phyloP scores from a whole-genome alignment of 35 echinoderm and acorn worm genomes.

The Ophioderma brevispina region DNA sequence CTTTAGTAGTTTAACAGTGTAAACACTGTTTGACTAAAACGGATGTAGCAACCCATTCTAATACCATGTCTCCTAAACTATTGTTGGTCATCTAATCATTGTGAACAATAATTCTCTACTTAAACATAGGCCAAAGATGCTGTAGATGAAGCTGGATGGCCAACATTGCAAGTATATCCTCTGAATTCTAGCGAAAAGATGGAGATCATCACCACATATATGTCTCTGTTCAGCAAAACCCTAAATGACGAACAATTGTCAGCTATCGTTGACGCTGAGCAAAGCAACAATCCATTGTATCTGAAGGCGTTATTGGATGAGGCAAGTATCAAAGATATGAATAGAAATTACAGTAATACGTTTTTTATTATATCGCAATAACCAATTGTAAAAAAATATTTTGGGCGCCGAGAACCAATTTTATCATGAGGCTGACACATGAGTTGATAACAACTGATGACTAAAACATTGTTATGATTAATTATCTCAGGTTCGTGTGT shows the following conservation, averaged over 20 bases:
- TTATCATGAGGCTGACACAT: too few relatives aligned
- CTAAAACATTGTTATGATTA: too few relatives aligned
- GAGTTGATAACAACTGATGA: too few relatives aligned
- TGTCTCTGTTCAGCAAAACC: constrained; percentile 83
- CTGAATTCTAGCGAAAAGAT: constrained; percentile 62
- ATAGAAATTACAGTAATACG: too few relatives aligned
- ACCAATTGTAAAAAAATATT: too few relatives aligned
- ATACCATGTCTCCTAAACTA: not conserved
- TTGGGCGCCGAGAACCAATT: too few relatives aligned
- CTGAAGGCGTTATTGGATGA: constrained; percentile 89
- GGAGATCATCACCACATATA: constrained; percentile 78
- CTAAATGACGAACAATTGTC: constrained; percentile 69
- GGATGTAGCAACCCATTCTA: not conserved
- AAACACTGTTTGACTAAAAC: too few relatives aligned
- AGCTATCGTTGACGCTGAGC: constrained; percentile 63
- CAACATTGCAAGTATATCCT: constrained; percentile 61
- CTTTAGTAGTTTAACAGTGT: too few relatives aligned
- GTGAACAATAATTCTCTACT: too few relatives aligned
- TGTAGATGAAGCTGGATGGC: constrained; percentile 46
- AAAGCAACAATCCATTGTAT: constrained; percentile 87
- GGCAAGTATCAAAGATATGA: too few relatives aligned
- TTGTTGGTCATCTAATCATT: not conserved
- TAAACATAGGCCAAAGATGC: constrained; percentile 61
- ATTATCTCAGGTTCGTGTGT: constrained; percentile 71
- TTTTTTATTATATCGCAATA: too few relatives aligned